Base-by-base conservation (phyloP, 2,113 vertebrate genomes). In the Neolamprologus cancellatus region DNA sequence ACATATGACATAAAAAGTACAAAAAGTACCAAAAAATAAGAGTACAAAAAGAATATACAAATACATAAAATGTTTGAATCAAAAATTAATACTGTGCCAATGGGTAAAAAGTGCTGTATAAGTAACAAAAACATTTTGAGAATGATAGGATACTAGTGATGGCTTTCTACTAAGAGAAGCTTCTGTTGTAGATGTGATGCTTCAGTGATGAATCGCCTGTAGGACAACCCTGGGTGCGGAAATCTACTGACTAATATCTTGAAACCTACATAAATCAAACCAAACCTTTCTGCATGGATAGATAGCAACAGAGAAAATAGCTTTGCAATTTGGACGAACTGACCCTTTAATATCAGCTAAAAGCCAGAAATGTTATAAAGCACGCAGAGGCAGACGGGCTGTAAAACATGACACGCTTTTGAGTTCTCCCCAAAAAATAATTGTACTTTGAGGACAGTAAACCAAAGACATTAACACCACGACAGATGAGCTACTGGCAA, bases 391-490 rank as follows among this genome's bases (percentile, higher is more conserved):
- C 41, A 81, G 18, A 57, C 48, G 18, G 54, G 79, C 53, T 59
- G 52, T 91, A 84, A 91, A 88, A 85, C 50, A 79, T 50, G 36
- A 86, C 46, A 39, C 30, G 46, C 36, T 79, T 92, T 83, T 89
- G 78, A 85, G 85, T 84, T 64, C 84, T 55, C 25, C 83, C 66
- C 81, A 79, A 90, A 84, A 8, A 81, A 50, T n/a, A 3, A 55
- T 59, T 69, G 39, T 88, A 80, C 79, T 78, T 89, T 23, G n/a
- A 28, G 20, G 11, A 84, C 69, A 50, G 34, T 82, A 89, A 93
- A 94, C 92, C 89, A 89, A 88, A 92, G 88, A 80, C 90, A 79
- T 91, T 87, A 91, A 94, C 82, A 84, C 81, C n/a, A 32, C 17
- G 52, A 44, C 78, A 84, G 87, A 93, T 89, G 91, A 90, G 84